Conservation (phyloP, 64 coral and sea anemone genomes). For the Montipora capricornis region DNA sequence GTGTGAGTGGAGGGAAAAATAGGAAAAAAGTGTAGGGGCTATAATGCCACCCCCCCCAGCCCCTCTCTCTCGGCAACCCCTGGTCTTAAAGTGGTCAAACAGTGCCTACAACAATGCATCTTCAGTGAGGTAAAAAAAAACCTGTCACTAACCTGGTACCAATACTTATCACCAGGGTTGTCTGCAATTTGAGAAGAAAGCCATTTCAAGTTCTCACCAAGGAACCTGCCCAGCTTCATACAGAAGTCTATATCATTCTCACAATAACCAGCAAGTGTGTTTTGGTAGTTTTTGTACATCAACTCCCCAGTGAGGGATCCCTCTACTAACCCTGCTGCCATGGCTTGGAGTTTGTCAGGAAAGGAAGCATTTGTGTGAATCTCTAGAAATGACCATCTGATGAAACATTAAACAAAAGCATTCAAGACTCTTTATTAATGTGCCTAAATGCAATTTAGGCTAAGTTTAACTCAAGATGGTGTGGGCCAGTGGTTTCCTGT, state of each 20-base stretch:
- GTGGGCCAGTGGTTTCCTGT: too few species aligned
- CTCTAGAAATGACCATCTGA: constrained; percentile 88
- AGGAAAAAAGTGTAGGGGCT: too few species aligned
- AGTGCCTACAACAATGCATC: too few species aligned
- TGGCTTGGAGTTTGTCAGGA: constrained; percentile 78
- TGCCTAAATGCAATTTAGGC: too few species aligned
- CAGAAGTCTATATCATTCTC: constrained; percentile 76
- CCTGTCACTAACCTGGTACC: constrained; percentile 79
- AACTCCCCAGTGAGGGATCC: constrained; percentile 87
- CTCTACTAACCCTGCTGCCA: constrained; percentile 84
- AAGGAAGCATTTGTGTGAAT: constrained; percentile 79
- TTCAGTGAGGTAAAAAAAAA: not conserved
- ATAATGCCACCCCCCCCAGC: too few species aligned
- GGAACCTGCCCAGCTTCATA: constrained; percentile 58
- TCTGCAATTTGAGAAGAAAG: constrained; percentile 45
- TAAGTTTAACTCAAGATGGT: too few species aligned
- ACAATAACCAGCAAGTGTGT: constrained; percentile 76
- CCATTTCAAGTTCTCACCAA: constrained; percentile 76
- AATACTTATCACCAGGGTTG: constrained; percentile 73
- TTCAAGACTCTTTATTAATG: too few species aligned
- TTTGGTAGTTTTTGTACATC: constrained; percentile 75
- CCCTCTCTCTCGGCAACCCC: too few species aligned
- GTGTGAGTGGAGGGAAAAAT: too few species aligned
- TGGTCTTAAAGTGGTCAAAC: too few species aligned
- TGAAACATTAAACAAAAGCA: not conserved